phyloP scores from a whole-genome alignment of 2,888 invertebrate genomes.

The Dynastes grantii region DNA sequence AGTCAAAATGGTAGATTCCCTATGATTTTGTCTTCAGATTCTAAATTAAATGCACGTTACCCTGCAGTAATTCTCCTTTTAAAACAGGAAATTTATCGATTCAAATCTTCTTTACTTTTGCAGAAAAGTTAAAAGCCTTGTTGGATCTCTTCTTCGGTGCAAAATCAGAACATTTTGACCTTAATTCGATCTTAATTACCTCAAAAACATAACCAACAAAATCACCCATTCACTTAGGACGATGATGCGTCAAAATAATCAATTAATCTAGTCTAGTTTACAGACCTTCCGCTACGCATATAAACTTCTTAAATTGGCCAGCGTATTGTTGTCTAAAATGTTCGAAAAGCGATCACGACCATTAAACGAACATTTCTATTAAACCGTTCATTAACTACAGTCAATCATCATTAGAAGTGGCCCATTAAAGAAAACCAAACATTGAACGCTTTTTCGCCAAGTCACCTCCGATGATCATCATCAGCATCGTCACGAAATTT shows the following conservation, averaged over 20 bases:
- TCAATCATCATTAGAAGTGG: slow-evolving; percentile 43
- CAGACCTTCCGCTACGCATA: background rate
- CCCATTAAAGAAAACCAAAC: slow-evolving; percentile 37
- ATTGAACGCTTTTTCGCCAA: slow-evolving; percentile 20
- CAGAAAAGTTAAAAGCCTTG: no score
- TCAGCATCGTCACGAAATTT: slow-evolving; percentile 2
- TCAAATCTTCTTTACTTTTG: no score
- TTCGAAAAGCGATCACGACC: background rate
- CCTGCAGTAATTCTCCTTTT: no score
- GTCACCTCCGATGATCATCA: slow-evolving; percentile 20
- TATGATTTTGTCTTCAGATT: no score
- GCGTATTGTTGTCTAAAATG: slow-evolving; percentile 1
- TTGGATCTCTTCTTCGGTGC: no score
- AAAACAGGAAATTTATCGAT: no score
- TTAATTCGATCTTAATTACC: no score
- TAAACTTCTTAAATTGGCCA: background rate
- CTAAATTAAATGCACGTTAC: no score
- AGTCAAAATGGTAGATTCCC: no score
- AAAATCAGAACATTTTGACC: no score
- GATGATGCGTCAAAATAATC: slow-evolving; percentile 15
- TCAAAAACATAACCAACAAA: no score
- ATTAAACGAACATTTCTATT: slow-evolving; percentile 32
- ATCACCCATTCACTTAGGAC: background rate
- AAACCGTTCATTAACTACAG: slow-evolving; percentile 26
- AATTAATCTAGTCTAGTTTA: slow-evolving; percentile 14